A percentile compares a stretch with the other conserved stretches of the same genome.
Evolutionary conservation across 1,140 invertebrate species (phyloP).

Genomic region (Colletes gigas): DNA sequence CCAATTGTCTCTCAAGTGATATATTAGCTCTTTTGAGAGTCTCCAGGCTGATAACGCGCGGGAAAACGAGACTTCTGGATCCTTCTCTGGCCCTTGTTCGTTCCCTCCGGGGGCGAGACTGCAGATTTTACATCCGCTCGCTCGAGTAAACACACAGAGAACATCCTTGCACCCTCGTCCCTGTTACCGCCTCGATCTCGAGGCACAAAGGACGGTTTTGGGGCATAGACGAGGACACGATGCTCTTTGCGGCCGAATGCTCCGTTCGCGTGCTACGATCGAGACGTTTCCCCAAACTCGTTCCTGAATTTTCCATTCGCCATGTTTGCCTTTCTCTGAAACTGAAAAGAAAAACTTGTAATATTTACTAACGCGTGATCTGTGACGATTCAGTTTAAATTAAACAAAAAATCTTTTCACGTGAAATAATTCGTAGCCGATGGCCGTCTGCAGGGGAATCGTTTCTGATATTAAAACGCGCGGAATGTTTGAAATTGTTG

Average conservation of each 20-base stretch:
- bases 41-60: conserved; percentile 53
- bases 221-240: conserved; percentile 42
- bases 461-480: neutral
- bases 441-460: too few species aligned
- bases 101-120: conserved; percentile 45
- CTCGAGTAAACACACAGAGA: conserved; percentile 55
- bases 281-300: neutral
- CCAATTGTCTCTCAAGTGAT: conserved; percentile 66
- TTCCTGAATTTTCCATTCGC: too few species aligned
- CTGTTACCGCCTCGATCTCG: conserved; percentile 28
- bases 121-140: conserved; percentile 68
- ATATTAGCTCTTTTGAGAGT: conserved; percentile 71
- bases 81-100: conserved; percentile 8
- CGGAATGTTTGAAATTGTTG: conserved; percentile 58
- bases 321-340: too few species aligned
- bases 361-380: too few species aligned
- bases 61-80: conserved; percentile 42
- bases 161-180: neutral
- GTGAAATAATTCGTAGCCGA: neutral
- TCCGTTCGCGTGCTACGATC: neutral
- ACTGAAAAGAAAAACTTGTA: too few species aligned
- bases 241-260: conserved; percentile 12
- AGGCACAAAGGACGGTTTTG: conserved; percentile 38
- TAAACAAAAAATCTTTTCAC: too few species aligned
- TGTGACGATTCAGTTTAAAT: too few species aligned